Evolutionary conservation across 2,888 invertebrate species (phyloP), one percentile per base, ranked within the genome.

Genomic region (Zootermopsis nevadensis): DNA sequence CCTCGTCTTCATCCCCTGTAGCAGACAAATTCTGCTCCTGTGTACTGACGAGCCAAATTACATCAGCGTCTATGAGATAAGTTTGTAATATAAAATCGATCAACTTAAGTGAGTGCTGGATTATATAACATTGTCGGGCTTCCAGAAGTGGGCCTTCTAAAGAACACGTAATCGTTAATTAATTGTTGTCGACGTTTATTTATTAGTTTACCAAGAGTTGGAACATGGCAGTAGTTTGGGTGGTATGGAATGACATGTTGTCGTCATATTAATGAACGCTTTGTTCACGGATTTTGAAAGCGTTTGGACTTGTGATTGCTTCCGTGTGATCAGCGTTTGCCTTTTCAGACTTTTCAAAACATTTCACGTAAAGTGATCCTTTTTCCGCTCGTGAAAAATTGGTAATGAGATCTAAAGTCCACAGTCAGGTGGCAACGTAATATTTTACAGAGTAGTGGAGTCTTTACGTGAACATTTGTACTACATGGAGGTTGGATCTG

Each of bases 11-110:
- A 15, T 48, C 19, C 48, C 48, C 15, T 48, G 48, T 48, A 48
- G 4, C 48, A 48, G 48, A n/a, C 6, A 60, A 60, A n/a, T 27
- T n/a, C 6, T 27, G 60, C n/a, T 60, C 60, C 3, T 8, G 27
- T 27, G n/a, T n/a, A 33, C 30, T 69, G 69, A 69, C 69, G 69
- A 69, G 33, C 69, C 33, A 69, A 69, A 69, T 69, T 69, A 69
- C 69, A 69, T 69, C 33, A 69, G 69, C 69, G 69, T 69, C 69
- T 33, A 31, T 1, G 33, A 69, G 69, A 69, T 69, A 33, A 69
- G 69, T 33, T 69, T 31, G 1, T 69, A 69, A 69, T 33, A 69
- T 69, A 69, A 69, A 69, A 69, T 33, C 69, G 69, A 69, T 69
- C 33, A 69, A 69, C 33, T 69, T 67, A 67, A 67, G 67, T 30